Evolutionary conservation across 2,113 vertebrate genomes (phyloP), one percentile per base, ranked within the genome.

Genomic region (Apeltes quadracus): DNA sequence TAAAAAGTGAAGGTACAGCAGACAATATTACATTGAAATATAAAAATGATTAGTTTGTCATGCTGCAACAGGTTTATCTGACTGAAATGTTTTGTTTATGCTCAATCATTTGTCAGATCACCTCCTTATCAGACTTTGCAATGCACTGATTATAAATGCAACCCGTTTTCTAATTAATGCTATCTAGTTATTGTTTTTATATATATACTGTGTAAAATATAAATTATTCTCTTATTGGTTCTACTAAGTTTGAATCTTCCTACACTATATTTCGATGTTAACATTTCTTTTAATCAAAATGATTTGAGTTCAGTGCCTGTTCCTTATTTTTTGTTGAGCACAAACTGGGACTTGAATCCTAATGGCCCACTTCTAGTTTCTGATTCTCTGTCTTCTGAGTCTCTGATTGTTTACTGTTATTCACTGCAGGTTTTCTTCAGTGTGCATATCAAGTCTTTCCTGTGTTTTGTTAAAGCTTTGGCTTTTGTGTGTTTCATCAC

Each of bases 401-500:
- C 57, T 66, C 11, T 43, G 72, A 61, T 75, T 50, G 41, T 83
- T 72, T 70, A 63, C 58, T 32, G 20, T 67, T 66, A 54, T 61
- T 72, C 29, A 41, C 70, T 20, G 38, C 20, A 44, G 25, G 43
- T 55, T 63, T 18, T 62, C 46, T 48, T 67, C 32, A 14, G 29
- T 71, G 61, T 36, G 65, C 48, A 71, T 61, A 58, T 36, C 38
- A 25, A 44, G 25, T 57, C 50, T 72, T 79, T 29, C 48, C 64
- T 59, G 48, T 82, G 69, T 80, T 86, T 76, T 88, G 76, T 69
- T 75, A 80, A 79, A 75, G 34, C 64, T 61, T 53, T 25, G 9
- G n/a, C 81, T 74, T 72, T 59, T 15, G 50, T 81, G 78, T 73
- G 78, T 75, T 83, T 71, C 79, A 83, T 86, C 72, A 86, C 88